Evolutionary conservation across 1,140 invertebrate species (phyloP), one percentile per base, ranked within the genome.

Genomic region (Wiebesia pumilae): DNA sequence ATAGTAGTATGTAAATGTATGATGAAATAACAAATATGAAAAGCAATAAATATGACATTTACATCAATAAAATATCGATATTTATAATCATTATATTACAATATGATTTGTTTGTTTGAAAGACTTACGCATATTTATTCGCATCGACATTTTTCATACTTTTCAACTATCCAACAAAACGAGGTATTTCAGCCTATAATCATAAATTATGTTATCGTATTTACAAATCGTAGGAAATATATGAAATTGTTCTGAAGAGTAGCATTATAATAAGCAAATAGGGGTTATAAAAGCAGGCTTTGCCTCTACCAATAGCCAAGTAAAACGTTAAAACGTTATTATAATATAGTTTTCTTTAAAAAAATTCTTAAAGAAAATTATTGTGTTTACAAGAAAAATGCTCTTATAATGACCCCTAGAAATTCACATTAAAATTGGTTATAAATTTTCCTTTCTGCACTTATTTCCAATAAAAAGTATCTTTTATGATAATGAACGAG

Each of bases 31-130:
- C 69, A 81, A 81, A 77, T 80, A 86, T 16, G 84, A 73, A 77
- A 86, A 81, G 69, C 84, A 65, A 81, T 81, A 81, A 81, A 86
- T 81, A 81, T 86, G 30, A 43, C 38, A 43, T 19, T 86, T 81
- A 71, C 24, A 21, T 14, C 27, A 69, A 75, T 86, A 77, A 81
- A 81, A 65, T 54, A 81, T 81, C 84, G 35, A 81, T 81, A 69
- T 81, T 81, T 81, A 81, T 73, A 54, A 79, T 80, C 67, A 81
- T 14, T 38, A 80, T 73, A 69, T 69, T 33, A 62, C 14, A 27
- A 62, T 24, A 27, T 14, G 58, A 62, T 27, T 10, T 62, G 24
- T 62, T 7, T 62, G 27, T 62, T n/a, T 54, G 6, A 54, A 54
- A 54, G 19, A 16, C 10, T 54, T 54, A 19, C 51, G 19, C 1